Base-by-base conservation (phyloP, 1,140 invertebrate genomes). In the Monochamus saltuarius region DNA sequence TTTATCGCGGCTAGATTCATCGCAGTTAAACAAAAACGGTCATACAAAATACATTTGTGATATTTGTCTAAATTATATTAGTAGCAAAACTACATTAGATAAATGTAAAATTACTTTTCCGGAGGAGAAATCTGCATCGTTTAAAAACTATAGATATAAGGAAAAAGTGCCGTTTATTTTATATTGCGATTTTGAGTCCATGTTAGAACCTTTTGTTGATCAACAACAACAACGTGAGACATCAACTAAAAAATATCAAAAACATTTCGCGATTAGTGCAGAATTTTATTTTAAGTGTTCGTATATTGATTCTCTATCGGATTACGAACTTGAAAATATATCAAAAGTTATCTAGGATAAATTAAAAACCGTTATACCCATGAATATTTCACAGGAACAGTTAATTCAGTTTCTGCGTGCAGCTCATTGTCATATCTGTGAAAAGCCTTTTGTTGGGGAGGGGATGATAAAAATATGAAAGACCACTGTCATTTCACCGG, bases 121-220 rank as follows among this genome's bases (percentile, higher is more conserved):
- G 50, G 19, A 59, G 64, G 37, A 61, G 7, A 29, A 61, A 10
- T 8, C 38, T 9, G 35, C 46, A 7, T 14, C 10, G 47, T 55
- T 61, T 38, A 39, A 42, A 47, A 42, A n/a, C n/a, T n/a, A n/a
- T n/a, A n/a, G n/a, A n/a, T n/a, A n/a, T n/a, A n/a, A n/a, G n/a
- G n/a, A n/a, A n/a, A n/a, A n/a, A n/a, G n/a, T n/a, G n/a, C n/a
- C n/a, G n/a, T n/a, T n/a, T n/a, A n/a, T n/a, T n/a, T 65, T 76
- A 45, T 76, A 77, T 58, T 69, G 67, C 8, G 70, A 77, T 67
- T 64, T 76, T 19, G 70, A 77, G 66, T 67, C 64, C 53, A 19
- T 73, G 7, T 59, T 70, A 13, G 39, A 62, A 50, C 17, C 55
- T 35, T 36, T 7, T 43, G 14, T 35, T 22, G 50, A 53, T 60